Evolutionary conservation across 2,888 invertebrate genomes (phyloP), one percentile per base, ranked within the genome.

Genomic region (Sphinx pinastri): DNA sequence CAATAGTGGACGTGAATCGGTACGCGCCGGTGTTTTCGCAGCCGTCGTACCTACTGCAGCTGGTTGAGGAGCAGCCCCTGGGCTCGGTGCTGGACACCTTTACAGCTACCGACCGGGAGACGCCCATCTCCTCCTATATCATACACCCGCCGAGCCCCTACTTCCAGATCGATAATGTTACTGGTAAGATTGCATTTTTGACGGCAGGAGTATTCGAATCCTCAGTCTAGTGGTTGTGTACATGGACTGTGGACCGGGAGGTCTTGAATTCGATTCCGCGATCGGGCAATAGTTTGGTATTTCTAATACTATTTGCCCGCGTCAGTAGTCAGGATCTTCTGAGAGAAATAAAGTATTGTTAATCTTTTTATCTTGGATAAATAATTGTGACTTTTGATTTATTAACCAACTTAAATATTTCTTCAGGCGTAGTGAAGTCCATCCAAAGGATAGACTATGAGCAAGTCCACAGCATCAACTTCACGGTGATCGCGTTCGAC

Each of bases 401-500:
- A 25, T 25, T 25, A 25, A 25, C 25, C 25, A 19, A 19, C 16
- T 31, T 3, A 67, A 47, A 10, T 49, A 11, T 47, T 51, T 58
- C 75, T 77, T 6, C 83, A 97, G 97, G 97, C 8, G 95, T 96
- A 45, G 96, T 98, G 2, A 96, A 96, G 79, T 96, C 97, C 0
- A 96, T 95, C 51, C 95, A 96, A 76, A 95, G 96, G 14, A 96
- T 99, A 68, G 98, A 99, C 90, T 99, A 96, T 87, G 99, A 99
- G 85, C 94, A 95, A 77, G 93, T 96, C 0, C 96, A 97, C 77
- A 94, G 94, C 59, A 93, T 98, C 4, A 96, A 97, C 84, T 98
- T 99, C 84, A 96, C 96, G 0, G 96, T 98, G 0, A 94, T 96
- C 1, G 98, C 98, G 0, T 97, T 95, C 77, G 99, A 99, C 88